Evolutionary conservation across 2,888 invertebrate genomes (phyloP).

Genomic region (Mythimna lalbum): DNA sequence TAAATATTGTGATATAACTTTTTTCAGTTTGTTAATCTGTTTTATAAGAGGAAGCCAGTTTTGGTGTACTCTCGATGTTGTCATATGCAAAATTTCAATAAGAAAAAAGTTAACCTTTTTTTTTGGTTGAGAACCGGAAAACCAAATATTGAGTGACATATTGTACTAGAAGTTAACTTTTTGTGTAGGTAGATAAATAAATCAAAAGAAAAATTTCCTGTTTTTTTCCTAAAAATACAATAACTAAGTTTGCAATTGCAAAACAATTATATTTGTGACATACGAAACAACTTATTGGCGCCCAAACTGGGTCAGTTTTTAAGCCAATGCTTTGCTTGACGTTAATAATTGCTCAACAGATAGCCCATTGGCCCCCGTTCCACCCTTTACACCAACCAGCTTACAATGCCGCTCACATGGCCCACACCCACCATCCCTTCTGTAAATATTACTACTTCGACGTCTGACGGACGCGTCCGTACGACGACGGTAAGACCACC

Average conservation of each 20-base stretch:
- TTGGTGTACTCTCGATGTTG: too few relatives aligned
- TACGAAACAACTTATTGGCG: neutral
- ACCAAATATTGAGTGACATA: too few relatives aligned
- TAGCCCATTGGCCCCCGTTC: slow-evolving; percentile 58
- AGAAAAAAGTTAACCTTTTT: too few relatives aligned
- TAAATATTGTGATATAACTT: too few relatives aligned
- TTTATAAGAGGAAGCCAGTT: too few relatives aligned
- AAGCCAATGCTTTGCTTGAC: slow-evolving; percentile 31
- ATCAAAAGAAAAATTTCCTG: neutral
- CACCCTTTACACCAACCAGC: slow-evolving; percentile 59
- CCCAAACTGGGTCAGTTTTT: slow-evolving; percentile 1
- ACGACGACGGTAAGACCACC: slow-evolving; percentile 40
- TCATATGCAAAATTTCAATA: too few relatives aligned
- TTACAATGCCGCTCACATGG: slow-evolving; percentile 56
- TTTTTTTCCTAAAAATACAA: too few relatives aligned
- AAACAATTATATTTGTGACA: neutral
- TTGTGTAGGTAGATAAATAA: neutral
- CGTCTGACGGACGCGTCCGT: slow-evolving; percentile 45
- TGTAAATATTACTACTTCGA: slow-evolving; percentile 56
- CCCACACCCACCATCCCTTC: slow-evolving; percentile 54
- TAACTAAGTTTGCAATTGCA: neutral
- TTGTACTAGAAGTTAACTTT: too few relatives aligned
- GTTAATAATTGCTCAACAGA: slow-evolving; percentile 53
- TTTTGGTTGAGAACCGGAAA: too few relatives aligned
- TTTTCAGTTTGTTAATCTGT: too few relatives aligned